Evolutionary conservation across 2,888 invertebrate genomes (phyloP).

Genomic region (Urechis unicinctus): DNA sequence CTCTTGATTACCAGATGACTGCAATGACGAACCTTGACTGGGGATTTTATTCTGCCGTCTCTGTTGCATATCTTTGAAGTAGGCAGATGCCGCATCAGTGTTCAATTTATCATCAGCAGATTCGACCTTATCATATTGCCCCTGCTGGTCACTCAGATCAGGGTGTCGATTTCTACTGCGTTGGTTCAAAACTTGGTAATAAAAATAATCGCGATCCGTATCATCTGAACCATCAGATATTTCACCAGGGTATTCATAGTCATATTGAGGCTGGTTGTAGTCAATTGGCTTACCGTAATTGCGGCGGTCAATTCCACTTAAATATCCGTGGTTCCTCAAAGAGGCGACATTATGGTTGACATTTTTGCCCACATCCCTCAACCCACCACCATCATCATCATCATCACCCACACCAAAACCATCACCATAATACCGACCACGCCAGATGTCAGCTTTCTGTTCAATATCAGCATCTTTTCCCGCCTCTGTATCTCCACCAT

Average conservation of each 20-base stretch:
- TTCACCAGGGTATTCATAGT: neutral
- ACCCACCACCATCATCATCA: constrained; percentile 1
- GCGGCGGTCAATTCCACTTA: too few relatives aligned
- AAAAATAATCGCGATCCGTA: constrained; percentile 9
- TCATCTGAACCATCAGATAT: neutral
- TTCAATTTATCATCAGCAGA: too few relatives aligned
- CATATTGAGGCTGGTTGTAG: too few relatives aligned
- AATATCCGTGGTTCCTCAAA: neutral
- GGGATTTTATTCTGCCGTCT: too few relatives aligned
- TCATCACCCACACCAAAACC: neutral
- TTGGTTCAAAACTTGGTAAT: constrained; percentile 17
- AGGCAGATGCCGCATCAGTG: too few relatives aligned
- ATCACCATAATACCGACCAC: neutral
- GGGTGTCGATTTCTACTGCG: constrained; percentile 11
- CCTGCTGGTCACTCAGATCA: neutral
- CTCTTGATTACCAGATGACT: too few relatives aligned
- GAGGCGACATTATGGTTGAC: neutral
- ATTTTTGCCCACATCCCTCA: neutral
- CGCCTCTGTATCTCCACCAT: neutral
- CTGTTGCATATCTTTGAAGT: too few relatives aligned
- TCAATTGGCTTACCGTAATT: too few relatives aligned
- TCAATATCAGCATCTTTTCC: too few relatives aligned
- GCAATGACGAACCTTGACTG: too few relatives aligned
- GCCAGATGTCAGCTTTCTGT: too few relatives aligned
- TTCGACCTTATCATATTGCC: too few relatives aligned